Percentiles rank a stretch among this genome's conserved stretches.
Conservation (phyloP, 35 echinoderm and acorn worm species). For the Heliocidaris tuberculata region DNA sequence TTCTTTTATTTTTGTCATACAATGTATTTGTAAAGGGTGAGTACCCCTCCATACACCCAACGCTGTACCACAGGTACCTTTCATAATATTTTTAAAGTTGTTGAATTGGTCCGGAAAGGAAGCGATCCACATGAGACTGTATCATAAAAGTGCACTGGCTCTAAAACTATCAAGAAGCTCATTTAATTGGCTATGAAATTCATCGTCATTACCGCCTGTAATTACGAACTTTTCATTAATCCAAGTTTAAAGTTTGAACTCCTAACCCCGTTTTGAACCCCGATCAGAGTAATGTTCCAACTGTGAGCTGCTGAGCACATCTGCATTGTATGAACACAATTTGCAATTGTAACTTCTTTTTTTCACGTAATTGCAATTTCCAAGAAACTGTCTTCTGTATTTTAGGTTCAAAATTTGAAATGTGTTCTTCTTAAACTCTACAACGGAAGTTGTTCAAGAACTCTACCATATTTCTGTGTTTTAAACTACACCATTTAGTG, state of each 20-base stretch:
- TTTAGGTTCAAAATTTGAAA: background rate
- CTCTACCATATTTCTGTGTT: background rate
- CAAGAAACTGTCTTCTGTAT: background rate
- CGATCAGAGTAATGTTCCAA: background rate
- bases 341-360: conserved; percentile 1
- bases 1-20: no score
- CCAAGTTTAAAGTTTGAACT: background rate
- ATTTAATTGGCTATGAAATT: conserved; percentile 5
- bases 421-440: background rate
- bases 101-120: background rate
- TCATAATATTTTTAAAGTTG: background rate
- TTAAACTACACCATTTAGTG: background rate
- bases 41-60: no score
- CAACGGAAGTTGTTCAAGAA: background rate
- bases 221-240: background rate
- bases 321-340: background rate
- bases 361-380: background rate
- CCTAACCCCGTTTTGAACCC: background rate
- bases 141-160: background rate
- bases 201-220: background rate
- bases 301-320: background rate
- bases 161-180: background rate
- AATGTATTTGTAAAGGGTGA: no score
- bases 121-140: background rate
- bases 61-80: background rate